Evolutionary conservation across 2,888 invertebrate species (phyloP).

Genomic region (Andrena bicolor): DNA sequence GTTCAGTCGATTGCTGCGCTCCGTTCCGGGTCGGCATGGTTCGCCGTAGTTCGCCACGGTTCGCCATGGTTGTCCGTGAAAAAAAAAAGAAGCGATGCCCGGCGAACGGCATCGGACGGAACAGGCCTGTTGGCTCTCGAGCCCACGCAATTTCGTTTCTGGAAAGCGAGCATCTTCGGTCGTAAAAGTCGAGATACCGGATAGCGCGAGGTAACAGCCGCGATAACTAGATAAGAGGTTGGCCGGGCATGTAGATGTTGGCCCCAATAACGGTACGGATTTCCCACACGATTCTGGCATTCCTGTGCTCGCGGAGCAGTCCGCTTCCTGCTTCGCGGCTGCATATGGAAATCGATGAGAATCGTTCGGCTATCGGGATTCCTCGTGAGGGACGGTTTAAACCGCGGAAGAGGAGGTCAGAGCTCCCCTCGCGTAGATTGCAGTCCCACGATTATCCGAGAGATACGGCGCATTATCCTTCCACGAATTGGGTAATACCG

Average conservation of each 20-base stretch:
- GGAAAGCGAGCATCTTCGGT: conserved; percentile 36
- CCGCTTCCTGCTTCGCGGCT: conserved; percentile 50
- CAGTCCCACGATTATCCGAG: conserved; percentile 6
- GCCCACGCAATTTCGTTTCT: conserved; percentile 53
- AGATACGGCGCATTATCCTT: conserved; percentile 13
- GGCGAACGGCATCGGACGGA: conserved; percentile 21
- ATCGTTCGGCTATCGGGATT: conserved; percentile 48
- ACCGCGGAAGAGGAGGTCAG: conserved; percentile 26
- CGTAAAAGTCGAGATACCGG: conserved; percentile 51
- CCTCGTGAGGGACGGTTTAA: conserved; percentile 21
- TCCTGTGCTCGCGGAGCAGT: conserved; percentile 49
- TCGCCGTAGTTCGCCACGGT: background rate
- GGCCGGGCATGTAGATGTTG: conserved; percentile 51
- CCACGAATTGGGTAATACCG: conserved; percentile 26
- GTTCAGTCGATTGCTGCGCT: conserved; percentile 7
- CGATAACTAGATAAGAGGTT: conserved; percentile 57
- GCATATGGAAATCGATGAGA: conserved; percentile 55
- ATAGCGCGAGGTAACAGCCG: conserved; percentile 34
- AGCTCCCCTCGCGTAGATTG: conserved; percentile 7
- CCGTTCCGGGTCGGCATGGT: conserved; percentile 24
- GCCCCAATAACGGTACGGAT: conserved; percentile 62
- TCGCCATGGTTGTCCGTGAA: background rate
- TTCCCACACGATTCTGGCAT: conserved; percentile 75
- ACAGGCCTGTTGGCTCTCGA: background rate
- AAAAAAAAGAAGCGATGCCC: background rate